These are phyloP conservation scores for Sebastes iracundus DNA, from an alignment of 2,797 vertebrate genomes.

Conservation along the genomic window DNA sequence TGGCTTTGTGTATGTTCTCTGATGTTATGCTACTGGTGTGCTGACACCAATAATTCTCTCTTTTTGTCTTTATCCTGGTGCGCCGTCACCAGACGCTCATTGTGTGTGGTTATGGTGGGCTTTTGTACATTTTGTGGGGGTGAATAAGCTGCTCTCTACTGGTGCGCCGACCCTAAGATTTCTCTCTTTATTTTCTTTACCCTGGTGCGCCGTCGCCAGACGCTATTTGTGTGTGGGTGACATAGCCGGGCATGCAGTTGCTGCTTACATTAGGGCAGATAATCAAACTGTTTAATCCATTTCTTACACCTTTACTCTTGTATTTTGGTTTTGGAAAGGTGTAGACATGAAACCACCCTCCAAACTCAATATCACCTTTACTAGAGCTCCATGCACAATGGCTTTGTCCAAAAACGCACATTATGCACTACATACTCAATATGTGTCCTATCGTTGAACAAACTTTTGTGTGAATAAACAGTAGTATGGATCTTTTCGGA, in stretches of 20 bases:
- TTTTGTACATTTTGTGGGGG: not conserved
- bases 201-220: no score
- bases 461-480: no score
- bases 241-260: not conserved
- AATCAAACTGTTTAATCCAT: not conserved
- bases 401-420: no score
- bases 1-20: not conserved
- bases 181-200: not conserved
- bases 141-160: not conserved
- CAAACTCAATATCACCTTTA: no score
- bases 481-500: no score
- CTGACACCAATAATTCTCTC: not conserved
- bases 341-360: not conserved
- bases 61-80: not conserved
- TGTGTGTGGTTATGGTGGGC: not conserved
- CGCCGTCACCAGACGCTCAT: not conserved
- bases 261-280: not conserved
- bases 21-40: not conserved
- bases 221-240: no score
- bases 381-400: no score
- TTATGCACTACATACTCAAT: no score
- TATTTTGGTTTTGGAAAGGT: not conserved
- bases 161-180: not conserved
- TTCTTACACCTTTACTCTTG: not conserved
- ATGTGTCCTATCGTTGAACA: no score